Percentiles rank a stretch among this genome's conserved stretches.
Conservation (phyloP, 2,113 vertebrate genomes). For the Brachyhypopomus occidentalis region DNA sequence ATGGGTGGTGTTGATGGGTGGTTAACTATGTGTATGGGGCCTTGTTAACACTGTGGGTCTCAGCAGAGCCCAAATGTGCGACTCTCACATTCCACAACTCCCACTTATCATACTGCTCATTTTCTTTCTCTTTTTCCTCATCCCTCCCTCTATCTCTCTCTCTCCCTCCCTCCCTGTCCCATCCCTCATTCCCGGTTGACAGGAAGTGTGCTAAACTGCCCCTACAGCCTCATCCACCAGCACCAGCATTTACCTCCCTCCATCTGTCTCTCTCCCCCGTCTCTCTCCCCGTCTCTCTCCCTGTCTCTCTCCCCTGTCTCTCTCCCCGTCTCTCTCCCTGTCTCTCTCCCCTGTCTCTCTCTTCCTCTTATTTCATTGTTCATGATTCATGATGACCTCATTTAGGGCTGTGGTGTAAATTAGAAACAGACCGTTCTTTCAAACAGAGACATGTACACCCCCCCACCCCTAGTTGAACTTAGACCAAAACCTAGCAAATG, state of each 20-base stretch:
- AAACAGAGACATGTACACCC: slow-evolving; percentile 3
- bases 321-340: not conserved
- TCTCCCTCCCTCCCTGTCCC: slow-evolving; percentile 58
- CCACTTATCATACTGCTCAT: too few relatives aligned
- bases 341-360: not conserved
- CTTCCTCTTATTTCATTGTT: slow-evolving; percentile 39
- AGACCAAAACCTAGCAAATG: not conserved
- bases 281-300: slow-evolving; percentile 59
- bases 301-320: slow-evolving; percentile 54
- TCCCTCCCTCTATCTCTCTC: slow-evolving; percentile 41
- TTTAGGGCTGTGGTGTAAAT: slow-evolving; percentile 51
- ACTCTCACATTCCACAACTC: too few relatives aligned
- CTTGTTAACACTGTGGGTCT: not conserved
- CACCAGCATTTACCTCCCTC: slow-evolving; percentile 67
- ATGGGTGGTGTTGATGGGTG: not conserved
- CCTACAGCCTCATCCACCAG: slow-evolving; percentile 60
- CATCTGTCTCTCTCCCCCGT: slow-evolving; percentile 58
- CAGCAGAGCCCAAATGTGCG: not conserved
- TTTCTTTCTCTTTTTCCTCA: not conserved
- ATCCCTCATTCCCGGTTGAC: slow-evolving; percentile 16
- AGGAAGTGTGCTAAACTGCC: not conserved
- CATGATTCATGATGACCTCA: slow-evolving; percentile 51
- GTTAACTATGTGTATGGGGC: not conserved
- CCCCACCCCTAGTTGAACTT: not conserved
- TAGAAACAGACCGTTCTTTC: slow-evolving; percentile 43